phyloP scores from a whole-genome alignment of 2,113 vertebrate species.

The Istiophorus platypterus region DNA sequence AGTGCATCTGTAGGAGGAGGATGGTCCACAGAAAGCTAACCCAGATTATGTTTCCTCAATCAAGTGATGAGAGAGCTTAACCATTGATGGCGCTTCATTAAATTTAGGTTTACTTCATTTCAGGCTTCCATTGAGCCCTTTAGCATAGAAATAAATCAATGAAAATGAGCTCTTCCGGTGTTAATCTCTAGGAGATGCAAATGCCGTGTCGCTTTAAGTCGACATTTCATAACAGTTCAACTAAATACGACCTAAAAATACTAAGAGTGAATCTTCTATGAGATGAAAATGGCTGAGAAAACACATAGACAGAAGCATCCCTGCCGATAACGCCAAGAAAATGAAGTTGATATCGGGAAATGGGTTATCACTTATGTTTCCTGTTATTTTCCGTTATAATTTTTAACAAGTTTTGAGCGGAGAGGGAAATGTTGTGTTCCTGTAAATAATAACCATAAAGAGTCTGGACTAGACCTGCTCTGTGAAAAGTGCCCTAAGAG shows the following conservation, averaged over 20 bases:
- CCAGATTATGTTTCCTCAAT: slow-evolving; percentile 64
- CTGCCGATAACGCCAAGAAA: too few relatives aligned
- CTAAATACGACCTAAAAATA: background rate
- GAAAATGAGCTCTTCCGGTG: slow-evolving; percentile 17
- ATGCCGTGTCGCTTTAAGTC: background rate
- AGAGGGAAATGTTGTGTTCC: too few relatives aligned
- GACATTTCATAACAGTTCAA: background rate
- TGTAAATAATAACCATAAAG: too few relatives aligned
- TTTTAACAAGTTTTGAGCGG: too few relatives aligned
- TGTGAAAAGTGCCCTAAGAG: too few relatives aligned
- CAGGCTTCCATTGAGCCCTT: slow-evolving; percentile 16
- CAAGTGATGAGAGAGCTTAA: slow-evolving; percentile 61
- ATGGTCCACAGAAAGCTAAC: slow-evolving; percentile 46
- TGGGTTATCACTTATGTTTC: too few relatives aligned
- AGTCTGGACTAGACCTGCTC: too few relatives aligned
- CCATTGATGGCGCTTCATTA: slow-evolving; percentile 48
- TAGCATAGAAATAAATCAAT: slow-evolving; percentile 26
- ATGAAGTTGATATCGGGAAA: too few relatives aligned
- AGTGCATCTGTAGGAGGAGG: slow-evolving; percentile 52
- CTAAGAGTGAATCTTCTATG: background rate
- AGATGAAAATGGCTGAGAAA: background rate
- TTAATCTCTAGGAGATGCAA: slow-evolving; percentile 24
- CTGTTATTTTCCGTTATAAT: too few relatives aligned
- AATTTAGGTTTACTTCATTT: slow-evolving; percentile 54
- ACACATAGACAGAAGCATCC: too few relatives aligned